Evolutionary conservation across 2,888 invertebrate species (phyloP), one percentile per base, ranked within the genome.

Genomic region (Lottia gigantea): DNA sequence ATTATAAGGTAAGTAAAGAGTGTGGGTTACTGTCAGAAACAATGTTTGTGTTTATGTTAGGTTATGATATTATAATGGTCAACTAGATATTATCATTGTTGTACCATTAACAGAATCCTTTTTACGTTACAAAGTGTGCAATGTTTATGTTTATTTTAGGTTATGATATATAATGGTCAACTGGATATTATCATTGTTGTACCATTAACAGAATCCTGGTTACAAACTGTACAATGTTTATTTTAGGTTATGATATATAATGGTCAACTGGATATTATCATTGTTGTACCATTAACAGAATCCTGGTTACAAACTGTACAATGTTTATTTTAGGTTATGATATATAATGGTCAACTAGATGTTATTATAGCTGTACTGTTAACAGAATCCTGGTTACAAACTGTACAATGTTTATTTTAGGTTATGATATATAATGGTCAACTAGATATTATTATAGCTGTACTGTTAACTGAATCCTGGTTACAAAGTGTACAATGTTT

Each of bases 261-360:
- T 85, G 97, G 97, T 0, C 96, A 97, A n/a, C n/a, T n/a, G n/a
- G 97, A 97, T 87, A 93, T 97, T 16, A 95, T 96, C 75, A 94
- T 96, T 0, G 95, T 95, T 0, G 95, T 95, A 88, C 95, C 95
- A 0, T 86, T 95, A 66, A 96, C 96, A 0, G 91, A 93, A 25
- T 94, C 93, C 85, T 95, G 94, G 85, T n/a, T n/a, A n/a, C n/a
- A n/a, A n/a, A n/a, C n/a, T n/a, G n/a, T n/a, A n/a, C n/a, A n/a
- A n/a, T n/a, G 85, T 87, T 6, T 31, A 31, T 19, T 70, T n/a
- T 70, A 85, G 86, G 92, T 95, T 19, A 91, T 96, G 62, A 91
- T 96, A 73, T 97, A 96, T 87, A 96, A 93, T 85, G 97, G 97
- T 0, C 96, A 97, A 85, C 87, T 97, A 76, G 97, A 97, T 87